These are phyloP conservation scores for Lasioglossum baleicum DNA, from an alignment of 1,140 invertebrate genomes.

Conservation along the genomic window DNA sequence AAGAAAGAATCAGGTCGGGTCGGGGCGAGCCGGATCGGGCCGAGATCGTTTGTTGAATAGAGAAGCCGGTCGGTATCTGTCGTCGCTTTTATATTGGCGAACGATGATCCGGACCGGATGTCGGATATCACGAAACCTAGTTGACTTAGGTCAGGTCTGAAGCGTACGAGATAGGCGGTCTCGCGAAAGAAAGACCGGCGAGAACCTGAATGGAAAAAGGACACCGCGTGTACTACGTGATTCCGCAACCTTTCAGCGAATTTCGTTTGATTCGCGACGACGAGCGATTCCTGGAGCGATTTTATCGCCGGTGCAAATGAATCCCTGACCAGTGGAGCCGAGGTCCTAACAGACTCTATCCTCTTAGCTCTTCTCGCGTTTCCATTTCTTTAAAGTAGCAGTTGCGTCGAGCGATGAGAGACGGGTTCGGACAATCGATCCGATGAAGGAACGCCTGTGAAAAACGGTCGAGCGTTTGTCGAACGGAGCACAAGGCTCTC, in stretches of 20 bases:
- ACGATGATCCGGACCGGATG: slow-evolving; percentile 73
- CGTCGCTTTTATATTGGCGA: slow-evolving; percentile 28
- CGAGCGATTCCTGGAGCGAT: too few species aligned
- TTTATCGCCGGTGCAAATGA: too few species aligned
- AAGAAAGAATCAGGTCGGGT: neutral
- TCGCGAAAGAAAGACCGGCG: slow-evolving; percentile 39
- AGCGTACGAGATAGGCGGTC: neutral
- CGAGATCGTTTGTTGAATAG: neutral
- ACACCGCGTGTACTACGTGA: slow-evolving; percentile 59
- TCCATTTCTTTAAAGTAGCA: too few species aligned
- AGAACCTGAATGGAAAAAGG: neutral
- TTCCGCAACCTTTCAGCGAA: slow-evolving; percentile 66
- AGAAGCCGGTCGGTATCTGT: neutral
- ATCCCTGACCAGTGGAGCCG: too few species aligned
- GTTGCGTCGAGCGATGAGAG: too few species aligned
- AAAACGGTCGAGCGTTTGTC: too few species aligned
- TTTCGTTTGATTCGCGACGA: slow-evolving; percentile 50
- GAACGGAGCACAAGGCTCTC: neutral
- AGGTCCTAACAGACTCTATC: too few species aligned
- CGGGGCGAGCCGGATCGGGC: neutral
- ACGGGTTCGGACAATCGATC: neutral
- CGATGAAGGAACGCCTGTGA: neutral
- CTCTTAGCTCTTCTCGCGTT: too few species aligned
- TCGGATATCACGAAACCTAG: slow-evolving; percentile 74
- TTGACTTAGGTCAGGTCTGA: slow-evolving; percentile 72